Evolutionary conservation across 2,113 vertebrate genomes (phyloP).

Genomic region (Marmota monax): DNA sequence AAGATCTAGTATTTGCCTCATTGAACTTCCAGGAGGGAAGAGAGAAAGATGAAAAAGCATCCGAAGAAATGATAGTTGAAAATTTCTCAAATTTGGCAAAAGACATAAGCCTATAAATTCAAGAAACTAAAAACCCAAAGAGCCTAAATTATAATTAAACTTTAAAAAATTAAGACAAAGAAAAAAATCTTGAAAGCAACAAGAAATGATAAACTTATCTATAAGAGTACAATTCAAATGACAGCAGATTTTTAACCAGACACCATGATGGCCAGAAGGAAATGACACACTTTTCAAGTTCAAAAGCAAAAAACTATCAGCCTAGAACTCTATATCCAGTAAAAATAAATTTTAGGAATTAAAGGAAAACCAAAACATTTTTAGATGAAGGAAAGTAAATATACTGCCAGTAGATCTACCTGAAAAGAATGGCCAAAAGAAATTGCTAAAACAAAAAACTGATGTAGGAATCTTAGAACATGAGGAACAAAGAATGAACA

Average conservation of each 20-base stretch:
- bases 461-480: neutral
- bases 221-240: neutral
- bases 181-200: neutral
- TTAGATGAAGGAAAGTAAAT: neutral
- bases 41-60: neutral
- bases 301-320: neutral
- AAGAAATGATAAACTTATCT: neutral
- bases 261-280: neutral
- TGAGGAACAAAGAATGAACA: neutral
- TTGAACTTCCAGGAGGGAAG: neutral
- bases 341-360: neutral
- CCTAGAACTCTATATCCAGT: neutral
- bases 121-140: neutral
- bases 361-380: neutral
- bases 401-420: neutral
- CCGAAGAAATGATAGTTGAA: neutral
- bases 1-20: neutral
- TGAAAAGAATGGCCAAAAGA: neutral
- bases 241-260: neutral
- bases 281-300: neutral
- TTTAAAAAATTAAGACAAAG: neutral
- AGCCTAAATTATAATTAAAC: neutral
- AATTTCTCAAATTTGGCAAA: neutral
- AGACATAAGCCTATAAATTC: neutral
- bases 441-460: neutral